Conservation (phyloP, 2,888 invertebrate species). For the Elegia similella region DNA sequence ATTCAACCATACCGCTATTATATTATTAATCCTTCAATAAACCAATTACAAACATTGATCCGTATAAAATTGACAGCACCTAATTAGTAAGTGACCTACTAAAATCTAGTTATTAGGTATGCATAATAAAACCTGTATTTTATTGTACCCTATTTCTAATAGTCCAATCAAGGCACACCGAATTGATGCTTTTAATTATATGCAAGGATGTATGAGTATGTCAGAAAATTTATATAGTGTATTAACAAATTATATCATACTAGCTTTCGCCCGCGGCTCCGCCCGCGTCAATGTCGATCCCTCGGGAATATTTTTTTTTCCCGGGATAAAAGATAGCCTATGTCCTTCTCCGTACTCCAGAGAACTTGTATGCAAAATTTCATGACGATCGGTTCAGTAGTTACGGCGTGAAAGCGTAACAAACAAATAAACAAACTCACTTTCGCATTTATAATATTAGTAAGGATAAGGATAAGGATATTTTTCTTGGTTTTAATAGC, state of each 20-base stretch:
- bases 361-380: too few species aligned
- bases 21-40: background rate
- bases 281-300: too few species aligned
- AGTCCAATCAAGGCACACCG: background rate
- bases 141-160: slow-evolving; percentile 17
- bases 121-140: slow-evolving; percentile 28
- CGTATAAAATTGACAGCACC: slow-evolving; percentile 1
- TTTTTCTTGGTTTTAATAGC: background rate
- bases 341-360: too few species aligned
- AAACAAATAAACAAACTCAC: too few species aligned
- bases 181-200: background rate
- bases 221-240: background rate
- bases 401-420: too few species aligned
- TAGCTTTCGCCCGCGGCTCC: too few species aligned
- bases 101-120: slow-evolving; percentile 24
- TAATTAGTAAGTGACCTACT: slow-evolving; percentile 28
- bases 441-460: too few species aligned
- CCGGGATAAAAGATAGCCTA: too few species aligned
- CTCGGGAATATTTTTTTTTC: too few species aligned
- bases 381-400: too few species aligned
- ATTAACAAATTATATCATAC: too few species aligned
- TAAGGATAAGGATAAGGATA: too few species aligned
- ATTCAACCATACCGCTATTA: background rate
- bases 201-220: background rate
- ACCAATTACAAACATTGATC: background rate